A percentile compares a stretch with the other conserved stretches of the same genome.
Evolutionary conservation across 2,113 vertebrate genomes (phyloP).

Genomic region (Ivindomyrus marchei): DNA sequence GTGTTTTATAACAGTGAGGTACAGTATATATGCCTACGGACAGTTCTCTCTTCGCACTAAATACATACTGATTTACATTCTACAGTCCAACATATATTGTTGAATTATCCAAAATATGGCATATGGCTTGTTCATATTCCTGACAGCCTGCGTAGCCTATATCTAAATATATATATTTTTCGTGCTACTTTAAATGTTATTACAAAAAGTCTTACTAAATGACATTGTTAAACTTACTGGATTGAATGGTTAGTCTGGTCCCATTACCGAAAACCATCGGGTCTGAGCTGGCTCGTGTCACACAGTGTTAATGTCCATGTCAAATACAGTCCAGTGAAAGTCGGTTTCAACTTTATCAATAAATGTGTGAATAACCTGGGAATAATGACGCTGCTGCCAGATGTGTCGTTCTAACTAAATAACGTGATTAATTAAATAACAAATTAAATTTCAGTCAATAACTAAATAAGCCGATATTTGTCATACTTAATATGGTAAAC

Average conservation of each 20-base stretch:
- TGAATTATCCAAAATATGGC: no score
- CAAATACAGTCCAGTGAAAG: background rate
- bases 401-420: background rate
- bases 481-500: constrained; percentile 29
- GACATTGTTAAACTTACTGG: background rate
- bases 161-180: background rate
- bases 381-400: background rate
- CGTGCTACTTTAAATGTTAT: background rate
- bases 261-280: background rate
- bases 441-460: background rate
- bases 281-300: background rate
- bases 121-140: background rate
- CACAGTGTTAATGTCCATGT: background rate
- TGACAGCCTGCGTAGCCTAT: background rate
- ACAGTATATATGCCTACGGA: background rate
- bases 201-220: background rate
- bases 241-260: background rate
- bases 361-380: background rate
- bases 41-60: background rate
- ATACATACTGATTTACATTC: background rate
- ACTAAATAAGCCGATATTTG: background rate
- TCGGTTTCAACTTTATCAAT: background rate
- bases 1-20: background rate
- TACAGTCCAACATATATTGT: no score
- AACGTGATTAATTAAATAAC: background rate